Evolutionary conservation across 2,888 invertebrate genomes (phyloP), one percentile per base, ranked within the genome.

Genomic region (Mythimna albipuncta): DNA sequence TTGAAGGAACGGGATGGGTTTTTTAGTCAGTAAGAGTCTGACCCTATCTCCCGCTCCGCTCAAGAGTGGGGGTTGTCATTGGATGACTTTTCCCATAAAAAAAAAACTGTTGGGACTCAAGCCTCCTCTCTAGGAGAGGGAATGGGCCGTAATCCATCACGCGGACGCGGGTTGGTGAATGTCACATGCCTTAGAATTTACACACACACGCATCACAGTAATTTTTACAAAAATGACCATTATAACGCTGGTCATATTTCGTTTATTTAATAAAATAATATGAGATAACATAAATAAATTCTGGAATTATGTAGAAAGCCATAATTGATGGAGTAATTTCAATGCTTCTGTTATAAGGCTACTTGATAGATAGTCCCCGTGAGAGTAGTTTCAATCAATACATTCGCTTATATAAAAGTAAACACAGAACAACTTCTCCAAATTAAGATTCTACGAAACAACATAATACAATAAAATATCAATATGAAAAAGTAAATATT

Each of bases 281-380:
- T 73, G n/a, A 55, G 35, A 38, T 32, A 6, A 6, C 19, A 16
- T 2, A 35, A 19, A n/a, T 21, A 61, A 61, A 54, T 6, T 19
- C 11, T 54, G 32, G 38, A 38, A 77, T 77, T 54, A 75, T 63
- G 35, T 32, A 41, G 41, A 59, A 61, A 70, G 10, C 50, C 32
- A 58, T 47, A 59, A 64, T 64, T 77, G 69, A 75, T 77, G 58
- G 70, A 70, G 38, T 64, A 75, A 75, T 26, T 69, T 61, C 47
- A 61, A 63, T 58, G n/a, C 38, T 11, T 63, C 35, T 32, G 32
- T 21, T 64, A 44, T 54, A 54, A 57, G 44, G 52, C 50, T 38
- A 32, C 7, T 75, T 77, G 77, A 75, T 64, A 32, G 58, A 77
- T 76, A 35, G 19, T 52, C 26, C 75, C 26, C 63, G 6, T n/a